Evolutionary conservation across 2,113 vertebrate genomes (phyloP).

Genomic region (Cisticola juncidis): DNA sequence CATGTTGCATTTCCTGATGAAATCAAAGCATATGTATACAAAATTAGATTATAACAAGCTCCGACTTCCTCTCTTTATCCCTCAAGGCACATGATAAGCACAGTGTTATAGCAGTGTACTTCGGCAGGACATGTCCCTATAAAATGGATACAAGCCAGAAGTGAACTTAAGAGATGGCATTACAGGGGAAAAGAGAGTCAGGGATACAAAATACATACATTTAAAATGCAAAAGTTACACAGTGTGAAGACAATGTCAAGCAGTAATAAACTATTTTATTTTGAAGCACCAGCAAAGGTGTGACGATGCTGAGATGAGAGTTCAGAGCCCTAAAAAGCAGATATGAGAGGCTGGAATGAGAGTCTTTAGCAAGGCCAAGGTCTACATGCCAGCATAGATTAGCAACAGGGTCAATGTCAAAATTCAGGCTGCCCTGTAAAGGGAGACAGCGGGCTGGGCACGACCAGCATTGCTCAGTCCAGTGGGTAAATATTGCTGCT

Average conservation of each 20-base stretch:
- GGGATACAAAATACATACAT: background rate
- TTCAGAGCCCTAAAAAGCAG: background rate
- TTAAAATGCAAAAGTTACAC: background rate
- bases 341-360: background rate
- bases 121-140: background rate
- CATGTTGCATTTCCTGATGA: background rate
- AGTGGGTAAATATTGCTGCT: background rate
- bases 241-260: background rate
- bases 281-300: background rate
- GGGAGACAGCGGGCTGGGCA: background rate
- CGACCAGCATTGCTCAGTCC: background rate
- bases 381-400: background rate
- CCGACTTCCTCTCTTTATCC: background rate
- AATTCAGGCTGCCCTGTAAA: background rate
- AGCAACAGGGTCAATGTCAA: background rate
- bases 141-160: background rate
- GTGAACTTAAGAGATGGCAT: background rate
- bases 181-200: background rate
- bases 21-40: background rate
- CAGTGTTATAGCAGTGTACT: background rate
- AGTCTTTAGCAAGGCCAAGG: background rate
- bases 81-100: background rate
- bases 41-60: background rate
- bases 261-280: background rate
- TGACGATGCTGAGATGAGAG: background rate